phyloP scores from a whole-genome alignment of 2,797 vertebrate genomes.

The Cuculus canorus region DNA sequence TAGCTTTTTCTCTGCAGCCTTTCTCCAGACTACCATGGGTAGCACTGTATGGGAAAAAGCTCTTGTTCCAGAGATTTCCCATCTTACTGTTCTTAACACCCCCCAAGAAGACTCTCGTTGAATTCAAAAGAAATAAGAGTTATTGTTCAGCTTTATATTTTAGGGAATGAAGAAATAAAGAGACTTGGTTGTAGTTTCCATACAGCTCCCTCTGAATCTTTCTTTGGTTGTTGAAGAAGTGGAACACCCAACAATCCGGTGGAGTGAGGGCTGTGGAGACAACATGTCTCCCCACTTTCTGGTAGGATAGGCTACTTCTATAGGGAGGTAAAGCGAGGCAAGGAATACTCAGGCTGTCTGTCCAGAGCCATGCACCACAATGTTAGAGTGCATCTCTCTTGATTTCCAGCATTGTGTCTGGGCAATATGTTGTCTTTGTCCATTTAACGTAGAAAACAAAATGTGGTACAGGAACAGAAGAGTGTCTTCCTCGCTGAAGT shows the following conservation, averaged over 20 bases:
- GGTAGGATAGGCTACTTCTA: not conserved
- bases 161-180: not conserved
- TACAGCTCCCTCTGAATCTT: not conserved
- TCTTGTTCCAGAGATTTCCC: not conserved
- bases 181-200: not conserved
- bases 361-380: not conserved
- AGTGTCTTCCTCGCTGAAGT: not conserved
- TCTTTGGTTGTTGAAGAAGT: not conserved
- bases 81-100: not conserved
- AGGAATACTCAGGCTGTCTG: not conserved
- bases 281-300: not conserved
- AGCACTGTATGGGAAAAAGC: not conserved
- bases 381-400: not conserved
- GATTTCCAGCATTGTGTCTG: not conserved
- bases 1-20: not conserved
- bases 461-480: not conserved
- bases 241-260: fast-evolving
- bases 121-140: not conserved
- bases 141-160: not conserved
- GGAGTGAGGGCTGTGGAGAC: not conserved
- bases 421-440: not conserved
- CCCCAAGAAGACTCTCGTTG: not conserved
- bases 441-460: not conserved
- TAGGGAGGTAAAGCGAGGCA: not conserved
- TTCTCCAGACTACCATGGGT: not conserved